These are phyloP conservation scores for Drosophila suzukii DNA, from an alignment of 1,140 invertebrate genomes.

Conservation along the genomic window DNA sequence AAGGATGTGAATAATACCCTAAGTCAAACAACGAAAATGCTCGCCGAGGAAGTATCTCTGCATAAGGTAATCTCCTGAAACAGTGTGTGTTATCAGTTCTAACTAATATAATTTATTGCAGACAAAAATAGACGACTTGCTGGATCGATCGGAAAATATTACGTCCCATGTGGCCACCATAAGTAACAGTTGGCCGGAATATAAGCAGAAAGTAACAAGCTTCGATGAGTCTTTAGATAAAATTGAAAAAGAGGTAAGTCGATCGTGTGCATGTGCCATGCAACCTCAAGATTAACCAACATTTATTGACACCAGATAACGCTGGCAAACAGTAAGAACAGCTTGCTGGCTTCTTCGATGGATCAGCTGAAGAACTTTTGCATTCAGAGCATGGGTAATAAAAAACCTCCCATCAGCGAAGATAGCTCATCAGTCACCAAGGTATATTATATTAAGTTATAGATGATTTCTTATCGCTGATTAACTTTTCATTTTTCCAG, in stretches of 20 bases:
- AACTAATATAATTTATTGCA: conserved; percentile 27
- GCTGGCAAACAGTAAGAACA: conserved; percentile 43
- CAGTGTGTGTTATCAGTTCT: neutral
- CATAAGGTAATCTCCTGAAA: conserved; percentile 53
- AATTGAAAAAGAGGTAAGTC: conserved; percentile 66
- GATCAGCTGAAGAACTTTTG: conserved; percentile 54
- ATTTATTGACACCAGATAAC: conserved; percentile 32
- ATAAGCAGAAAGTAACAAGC: conserved; percentile 65
- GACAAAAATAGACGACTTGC: conserved; percentile 72
- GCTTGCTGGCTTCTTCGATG: conserved; percentile 39
- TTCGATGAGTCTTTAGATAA: conserved; percentile 60
- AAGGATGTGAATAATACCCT: conserved; percentile 68
- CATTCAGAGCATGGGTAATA: conserved; percentile 32
- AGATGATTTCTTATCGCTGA: neutral
- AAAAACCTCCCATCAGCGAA: conserved; percentile 15
- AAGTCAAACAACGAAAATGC: conserved; percentile 69
- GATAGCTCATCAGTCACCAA: conserved; percentile 21
- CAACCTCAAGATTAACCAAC: conserved; percentile 5
- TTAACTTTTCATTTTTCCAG: neutral
- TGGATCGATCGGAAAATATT: conserved; percentile 74
- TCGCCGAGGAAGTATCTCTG: conserved; percentile 61
- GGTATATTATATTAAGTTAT: conserved; percentile 17
- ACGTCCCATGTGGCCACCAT: conserved; percentile 77
- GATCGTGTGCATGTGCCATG: neutral
- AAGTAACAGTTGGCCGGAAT: conserved; percentile 73